Base-by-base conservation (phyloP, 2,797 vertebrate species). In the Crypturellus tataupa region DNA sequence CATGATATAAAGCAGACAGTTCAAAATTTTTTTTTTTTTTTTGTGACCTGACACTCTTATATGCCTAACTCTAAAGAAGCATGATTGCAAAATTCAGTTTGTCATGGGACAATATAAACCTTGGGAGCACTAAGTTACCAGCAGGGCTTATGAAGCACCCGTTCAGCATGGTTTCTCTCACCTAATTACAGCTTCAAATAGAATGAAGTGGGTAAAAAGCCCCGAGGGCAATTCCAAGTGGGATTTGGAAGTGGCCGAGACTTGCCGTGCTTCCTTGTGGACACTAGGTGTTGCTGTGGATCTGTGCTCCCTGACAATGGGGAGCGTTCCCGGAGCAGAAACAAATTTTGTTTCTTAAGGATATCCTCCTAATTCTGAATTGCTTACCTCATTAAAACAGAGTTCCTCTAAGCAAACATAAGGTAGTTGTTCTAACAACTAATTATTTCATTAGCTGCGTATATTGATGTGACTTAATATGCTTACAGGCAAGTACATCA, bases 281-380 rank as follows among this genome's bases (percentile, higher is more conserved):
- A 67, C 89, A 91, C 67, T 89, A 96, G 95, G 92, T 96, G 96
- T 73, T 96, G 93, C 96, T 95, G n/a, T 79, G 79, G 91, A 85
- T 84, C 95, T 81, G 86, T 68, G 51, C 37, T 81, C 65, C 69
- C 78, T 58, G 58, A 73, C 76, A 62, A 59, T 40, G 42, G 27
- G 68, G 39, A 14, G 5, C 15, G 9, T 47, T 35, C 56, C 59
- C 73, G 39, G 53, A 63, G 47, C 4, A 56, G 68, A 82, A 71
- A 23, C 47, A 73, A 80, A 78, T 42, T 39, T 47, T 78, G 70
- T 67, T 11, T 67, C 49, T 91, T 70, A 68, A 84, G 53, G 20
- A 56, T 58, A 47, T 19, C 12, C 10, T 4, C n/a, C 31, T 10
- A 33, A 49, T 37, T 70, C 29, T 9, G 46, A 75, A 59, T 56